Evolutionary conservation across 2,797 vertebrate species (phyloP).

Genomic region (Scleropages formosus): DNA sequence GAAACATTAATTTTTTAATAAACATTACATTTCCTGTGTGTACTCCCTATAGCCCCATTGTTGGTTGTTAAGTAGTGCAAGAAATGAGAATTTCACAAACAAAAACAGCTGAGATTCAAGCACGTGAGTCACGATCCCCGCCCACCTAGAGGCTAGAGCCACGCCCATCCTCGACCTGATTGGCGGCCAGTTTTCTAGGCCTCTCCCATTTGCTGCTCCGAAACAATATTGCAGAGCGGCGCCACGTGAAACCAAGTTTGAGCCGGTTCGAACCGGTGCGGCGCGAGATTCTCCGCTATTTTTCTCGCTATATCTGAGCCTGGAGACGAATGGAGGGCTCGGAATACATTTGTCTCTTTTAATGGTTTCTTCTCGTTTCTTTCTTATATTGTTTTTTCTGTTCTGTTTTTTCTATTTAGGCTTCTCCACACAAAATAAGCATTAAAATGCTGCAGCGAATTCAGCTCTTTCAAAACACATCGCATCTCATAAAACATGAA

Average conservation of each 20-base stretch:
- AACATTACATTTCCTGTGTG: too few relatives aligned
- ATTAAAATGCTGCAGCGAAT: too few relatives aligned
- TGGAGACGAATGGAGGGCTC: too few relatives aligned
- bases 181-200: constrained; percentile 41
- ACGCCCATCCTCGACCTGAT: constrained; percentile 44
- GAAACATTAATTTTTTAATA: too few relatives aligned
- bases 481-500: too few relatives aligned
- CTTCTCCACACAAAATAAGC: too few relatives aligned
- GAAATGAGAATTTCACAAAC: too few relatives aligned
- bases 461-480: too few relatives aligned
- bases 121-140: constrained; percentile 32
- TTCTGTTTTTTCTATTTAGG: too few relatives aligned
- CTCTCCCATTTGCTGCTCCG: constrained; percentile 54
- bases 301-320: constrained; percentile 11
- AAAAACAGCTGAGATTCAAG: constrained; percentile 53
- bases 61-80: too few relatives aligned
- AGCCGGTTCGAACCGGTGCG: constrained; percentile 75
- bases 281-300: constrained; percentile 53
- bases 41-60: too few relatives aligned
- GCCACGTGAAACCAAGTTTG: constrained; percentile 64
- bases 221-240: constrained; percentile 43
- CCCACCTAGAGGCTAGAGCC: constrained; percentile 25
- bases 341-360: neutral
- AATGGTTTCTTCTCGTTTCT: neutral
- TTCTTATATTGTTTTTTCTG: too few relatives aligned